Evolutionary conservation across 2,113 vertebrate species (phyloP).

Genomic region (Mugil cephalus): DNA sequence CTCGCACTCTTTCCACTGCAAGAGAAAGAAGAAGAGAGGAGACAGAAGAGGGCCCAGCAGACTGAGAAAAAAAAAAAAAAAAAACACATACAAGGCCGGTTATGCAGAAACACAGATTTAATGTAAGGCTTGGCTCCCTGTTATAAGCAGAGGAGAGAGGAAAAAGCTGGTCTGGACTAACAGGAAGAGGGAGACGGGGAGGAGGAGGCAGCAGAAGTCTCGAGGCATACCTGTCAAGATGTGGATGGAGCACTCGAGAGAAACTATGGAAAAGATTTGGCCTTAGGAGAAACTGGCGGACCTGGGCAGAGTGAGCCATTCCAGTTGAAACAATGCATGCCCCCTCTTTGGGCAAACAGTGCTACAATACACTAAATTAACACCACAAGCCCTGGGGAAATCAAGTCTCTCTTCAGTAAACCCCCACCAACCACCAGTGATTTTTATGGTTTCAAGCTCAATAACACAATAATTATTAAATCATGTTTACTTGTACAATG

Average conservation of each 20-base stretch:
- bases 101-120: slow-evolving; percentile 87
- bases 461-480: slow-evolving; percentile 71
- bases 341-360: slow-evolving; percentile 63
- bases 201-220: neutral
- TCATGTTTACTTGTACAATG: slow-evolving; percentile 60
- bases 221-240: slow-evolving; percentile 28
- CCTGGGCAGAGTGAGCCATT: neutral
- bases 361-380: slow-evolving; percentile 75
- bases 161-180: slow-evolving; percentile 84
- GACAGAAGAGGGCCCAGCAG: slow-evolving; percentile 71
- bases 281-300: slow-evolving; percentile 15
- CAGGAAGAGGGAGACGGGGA: slow-evolving; percentile 44
- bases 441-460: slow-evolving; percentile 73
- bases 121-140: slow-evolving; percentile 84
- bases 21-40: slow-evolving; percentile 61
- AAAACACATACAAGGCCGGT: slow-evolving; percentile 78
- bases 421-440: slow-evolving; percentile 40
- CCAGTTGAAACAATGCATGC: slow-evolving; percentile 29
- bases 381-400: slow-evolving; percentile 75
- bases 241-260: slow-evolving; percentile 28
- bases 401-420: slow-evolving; percentile 73
- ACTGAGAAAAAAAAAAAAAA: slow-evolving; percentile 51
- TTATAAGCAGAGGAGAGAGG: slow-evolving; percentile 76
- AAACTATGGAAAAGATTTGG: slow-evolving; percentile 15
- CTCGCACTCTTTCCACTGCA: slow-evolving; percentile 67